A percentile compares a stretch with the other conserved stretches of the same genome.
These are phyloP conservation scores for Chiloscyllium punctatum DNA, from an alignment of 2,797 vertebrate genomes.

Conservation along the genomic window DNA sequence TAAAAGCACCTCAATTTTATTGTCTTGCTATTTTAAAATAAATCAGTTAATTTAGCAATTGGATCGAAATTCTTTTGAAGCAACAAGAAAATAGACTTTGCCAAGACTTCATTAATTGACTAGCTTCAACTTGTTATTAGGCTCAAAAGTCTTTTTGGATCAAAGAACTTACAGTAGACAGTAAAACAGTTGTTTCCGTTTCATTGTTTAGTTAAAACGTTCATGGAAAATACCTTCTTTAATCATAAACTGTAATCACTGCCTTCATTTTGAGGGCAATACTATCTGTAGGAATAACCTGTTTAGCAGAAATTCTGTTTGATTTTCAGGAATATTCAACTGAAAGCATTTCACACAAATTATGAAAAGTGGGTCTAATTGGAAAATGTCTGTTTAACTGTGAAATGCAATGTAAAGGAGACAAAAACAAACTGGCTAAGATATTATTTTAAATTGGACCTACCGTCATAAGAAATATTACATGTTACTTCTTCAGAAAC, in stretches of 20 bases:
- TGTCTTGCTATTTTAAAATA: conserved; percentile 6
- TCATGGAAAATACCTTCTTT: conserved; percentile 23
- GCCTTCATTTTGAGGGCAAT: conserved; percentile 12
- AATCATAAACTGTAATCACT: background rate
- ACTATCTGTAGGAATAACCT: background rate
- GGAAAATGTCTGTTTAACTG: background rate
- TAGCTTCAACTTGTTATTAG: conserved; percentile 25
- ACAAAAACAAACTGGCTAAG: background rate
- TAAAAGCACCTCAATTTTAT: conserved; percentile 21
- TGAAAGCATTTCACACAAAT: background rate
- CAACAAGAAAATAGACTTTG: background rate
- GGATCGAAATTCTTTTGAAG: conserved; percentile 32
- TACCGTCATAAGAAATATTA: background rate
- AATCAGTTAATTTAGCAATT: conserved; percentile 29
- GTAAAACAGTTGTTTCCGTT: conserved; percentile 23
- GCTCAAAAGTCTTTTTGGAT: background rate
- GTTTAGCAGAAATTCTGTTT: background rate
- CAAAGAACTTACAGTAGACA: conserved; percentile 9
- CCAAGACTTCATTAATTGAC: conserved; percentile 23
- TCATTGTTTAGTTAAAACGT: conserved; percentile 22
- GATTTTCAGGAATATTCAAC: conserved; percentile 5
- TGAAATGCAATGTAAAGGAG: conserved; percentile 7
- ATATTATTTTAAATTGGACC: background rate
- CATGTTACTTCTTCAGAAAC: background rate
- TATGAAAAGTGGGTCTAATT: background rate